Evolutionary conservation across 1,140 invertebrate species (phyloP).

Genomic region (Plectrocnemia conspersa): DNA sequence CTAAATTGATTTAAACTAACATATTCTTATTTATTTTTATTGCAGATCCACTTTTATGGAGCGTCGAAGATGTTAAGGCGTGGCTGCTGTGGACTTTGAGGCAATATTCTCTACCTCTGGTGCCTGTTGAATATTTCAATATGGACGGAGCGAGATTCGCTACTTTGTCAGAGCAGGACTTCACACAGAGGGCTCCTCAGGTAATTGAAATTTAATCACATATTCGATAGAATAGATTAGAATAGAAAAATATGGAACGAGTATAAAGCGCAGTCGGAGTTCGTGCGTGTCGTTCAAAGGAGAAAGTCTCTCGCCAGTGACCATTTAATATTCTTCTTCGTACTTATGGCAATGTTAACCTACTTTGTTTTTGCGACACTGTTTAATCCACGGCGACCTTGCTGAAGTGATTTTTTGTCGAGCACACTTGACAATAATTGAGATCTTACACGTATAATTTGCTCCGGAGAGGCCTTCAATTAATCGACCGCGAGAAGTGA

Average conservation of each 20-base stretch:
- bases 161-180: slow-evolving; percentile 77
- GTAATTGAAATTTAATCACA: slow-evolving; percentile 49
- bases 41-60: slow-evolving; percentile 84
- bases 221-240: neutral
- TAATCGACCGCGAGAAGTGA: no score
- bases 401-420: no score
- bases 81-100: slow-evolving; percentile 82
- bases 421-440: no score
- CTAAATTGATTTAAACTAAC: neutral
- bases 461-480: no score
- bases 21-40: slow-evolving; percentile 35
- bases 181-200: slow-evolving; percentile 72
- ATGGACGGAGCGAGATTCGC: slow-evolving; percentile 73
- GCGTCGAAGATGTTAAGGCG: slow-evolving; percentile 70
- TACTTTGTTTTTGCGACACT: slow-evolving; percentile 33
- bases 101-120: slow-evolving; percentile 67
- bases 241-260: neutral
- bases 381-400: slow-evolving; percentile 28
- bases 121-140: slow-evolving; percentile 68
- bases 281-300: slow-evolving; percentile 4
- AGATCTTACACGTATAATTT: no score
- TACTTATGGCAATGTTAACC: slow-evolving; percentile 26
- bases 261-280: neutral
- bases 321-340: slow-evolving; percentile 25
- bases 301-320: slow-evolving; percentile 32